Conservation (phyloP, 2,797 vertebrate species). For the Sphenopsis melanotis region DNA sequence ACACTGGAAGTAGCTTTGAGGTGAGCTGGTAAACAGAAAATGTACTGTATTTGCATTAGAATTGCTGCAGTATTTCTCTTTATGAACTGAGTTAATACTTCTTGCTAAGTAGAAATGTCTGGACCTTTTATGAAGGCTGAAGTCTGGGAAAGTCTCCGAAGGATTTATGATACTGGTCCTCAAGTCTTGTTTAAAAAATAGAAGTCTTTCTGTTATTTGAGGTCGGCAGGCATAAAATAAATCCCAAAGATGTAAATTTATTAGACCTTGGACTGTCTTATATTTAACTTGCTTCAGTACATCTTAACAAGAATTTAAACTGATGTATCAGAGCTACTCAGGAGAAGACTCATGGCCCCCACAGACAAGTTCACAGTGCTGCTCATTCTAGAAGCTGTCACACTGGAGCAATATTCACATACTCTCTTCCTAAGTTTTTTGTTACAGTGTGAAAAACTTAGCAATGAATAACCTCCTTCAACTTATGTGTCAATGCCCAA, state of each 20-base stretch:
- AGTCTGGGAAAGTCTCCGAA: not conserved
- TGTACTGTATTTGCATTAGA: not conserved
- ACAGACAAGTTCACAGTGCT: not conserved
- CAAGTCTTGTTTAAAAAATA: not conserved
- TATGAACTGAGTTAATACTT: not conserved
- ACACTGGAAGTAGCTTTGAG: not conserved
- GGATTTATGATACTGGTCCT: not conserved
- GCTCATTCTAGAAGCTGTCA: not conserved
- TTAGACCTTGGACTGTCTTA: not conserved
- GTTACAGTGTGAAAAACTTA: not conserved
- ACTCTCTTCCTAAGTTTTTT: not conserved
- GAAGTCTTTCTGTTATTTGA: not conserved
- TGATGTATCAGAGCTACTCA: not conserved
- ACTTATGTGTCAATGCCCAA: slow-evolving; percentile 52
- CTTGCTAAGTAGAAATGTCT: not conserved
- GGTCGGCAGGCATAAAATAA: not conserved
- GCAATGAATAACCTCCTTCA: slow-evolving; percentile 36
- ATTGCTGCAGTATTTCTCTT: not conserved
- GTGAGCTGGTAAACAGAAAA: not conserved
- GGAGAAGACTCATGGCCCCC: not conserved
- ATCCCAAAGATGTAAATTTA: not conserved
- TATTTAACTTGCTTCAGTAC: not conserved
- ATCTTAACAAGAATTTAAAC: not conserved
- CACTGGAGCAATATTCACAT: not conserved
- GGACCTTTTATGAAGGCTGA: not conserved